Evolutionary conservation across 35 echinoderm and acorn worm genomes (phyloP).

Genomic region (Ophiothrix spiculata): DNA sequence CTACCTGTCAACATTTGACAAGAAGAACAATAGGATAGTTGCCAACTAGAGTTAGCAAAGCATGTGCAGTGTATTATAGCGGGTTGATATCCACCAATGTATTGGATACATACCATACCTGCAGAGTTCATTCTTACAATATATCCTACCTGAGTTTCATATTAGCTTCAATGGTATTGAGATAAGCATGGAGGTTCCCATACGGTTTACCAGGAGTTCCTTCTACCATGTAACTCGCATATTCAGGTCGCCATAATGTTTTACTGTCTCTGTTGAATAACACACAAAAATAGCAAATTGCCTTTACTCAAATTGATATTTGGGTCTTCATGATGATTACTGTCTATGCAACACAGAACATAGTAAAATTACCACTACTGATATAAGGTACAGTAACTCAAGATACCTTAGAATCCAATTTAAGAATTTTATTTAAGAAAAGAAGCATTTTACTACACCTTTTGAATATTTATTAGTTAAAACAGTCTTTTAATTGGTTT

Average conservation of each 20-base stretch:
- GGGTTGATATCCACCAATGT: not conserved
- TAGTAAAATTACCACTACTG: too few species aligned
- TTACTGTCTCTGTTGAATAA: slow-evolving; percentile 49
- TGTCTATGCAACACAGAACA: not conserved
- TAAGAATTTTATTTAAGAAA: too few species aligned
- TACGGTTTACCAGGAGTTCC: slow-evolving; percentile 92
- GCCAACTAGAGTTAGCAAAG: too few species aligned
- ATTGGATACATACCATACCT: not conserved
- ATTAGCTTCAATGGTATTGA: slow-evolving; percentile 92
- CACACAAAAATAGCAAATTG: not conserved
- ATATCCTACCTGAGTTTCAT: slow-evolving; percentile 86
- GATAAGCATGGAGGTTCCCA: slow-evolving; percentile 79
- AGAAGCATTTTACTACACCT: too few species aligned
- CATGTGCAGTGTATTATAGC: not conserved
- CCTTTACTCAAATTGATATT: not conserved
- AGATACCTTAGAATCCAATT: too few species aligned
- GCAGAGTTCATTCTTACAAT: not conserved
- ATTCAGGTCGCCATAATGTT: slow-evolving; percentile 77
- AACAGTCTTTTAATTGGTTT: too few species aligned
- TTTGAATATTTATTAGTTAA: too few species aligned
- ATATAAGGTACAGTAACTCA: too few species aligned
- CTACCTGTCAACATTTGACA: too few species aligned
- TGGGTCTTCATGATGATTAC: too few species aligned
- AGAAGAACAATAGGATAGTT: too few species aligned
- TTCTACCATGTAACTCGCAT: slow-evolving; percentile 92